Evolutionary conservation across 92 coral and sea anemone species (phyloP).

Genomic region (Desmophyllum pertusum): DNA sequence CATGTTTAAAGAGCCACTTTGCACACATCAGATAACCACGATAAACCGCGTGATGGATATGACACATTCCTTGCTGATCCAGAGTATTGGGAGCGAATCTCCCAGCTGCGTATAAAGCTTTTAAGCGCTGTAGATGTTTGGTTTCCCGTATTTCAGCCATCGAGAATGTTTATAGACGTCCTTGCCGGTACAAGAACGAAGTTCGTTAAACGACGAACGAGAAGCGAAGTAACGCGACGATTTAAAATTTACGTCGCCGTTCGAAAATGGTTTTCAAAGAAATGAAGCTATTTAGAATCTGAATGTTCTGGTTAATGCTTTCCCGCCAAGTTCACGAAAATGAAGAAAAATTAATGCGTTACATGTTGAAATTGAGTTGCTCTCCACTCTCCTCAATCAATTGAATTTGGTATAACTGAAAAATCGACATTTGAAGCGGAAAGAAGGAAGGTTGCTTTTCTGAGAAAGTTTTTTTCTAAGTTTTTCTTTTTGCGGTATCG

Average conservation of each 20-base stretch:
- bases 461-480: background rate
- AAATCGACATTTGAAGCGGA: too few species aligned
- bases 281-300: background rate
- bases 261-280: background rate
- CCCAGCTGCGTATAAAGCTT: slow-evolving; percentile 66
- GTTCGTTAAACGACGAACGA: too few species aligned
- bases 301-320: background rate
- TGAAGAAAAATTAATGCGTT: background rate
- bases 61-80: slow-evolving; percentile 77
- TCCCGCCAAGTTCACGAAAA: background rate
- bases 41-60: slow-evolving; percentile 70
- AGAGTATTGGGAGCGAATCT: slow-evolving; percentile 58
- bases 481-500: background rate
- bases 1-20: slow-evolving; percentile 85
- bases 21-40: slow-evolving; percentile 75
- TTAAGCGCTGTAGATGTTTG: slow-evolving; percentile 74
- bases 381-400: background rate
- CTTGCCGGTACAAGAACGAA: background rate
- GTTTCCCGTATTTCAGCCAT: slow-evolving; percentile 55
- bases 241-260: background rate
- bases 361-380: background rate
- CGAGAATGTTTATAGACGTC: background rate
- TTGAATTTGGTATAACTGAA: too few species aligned
- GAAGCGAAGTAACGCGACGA: background rate
- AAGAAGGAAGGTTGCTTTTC: background rate